Evolutionary conservation across 1,140 invertebrate species (phyloP).

Genomic region (Propsilocerus akamusi): DNA sequence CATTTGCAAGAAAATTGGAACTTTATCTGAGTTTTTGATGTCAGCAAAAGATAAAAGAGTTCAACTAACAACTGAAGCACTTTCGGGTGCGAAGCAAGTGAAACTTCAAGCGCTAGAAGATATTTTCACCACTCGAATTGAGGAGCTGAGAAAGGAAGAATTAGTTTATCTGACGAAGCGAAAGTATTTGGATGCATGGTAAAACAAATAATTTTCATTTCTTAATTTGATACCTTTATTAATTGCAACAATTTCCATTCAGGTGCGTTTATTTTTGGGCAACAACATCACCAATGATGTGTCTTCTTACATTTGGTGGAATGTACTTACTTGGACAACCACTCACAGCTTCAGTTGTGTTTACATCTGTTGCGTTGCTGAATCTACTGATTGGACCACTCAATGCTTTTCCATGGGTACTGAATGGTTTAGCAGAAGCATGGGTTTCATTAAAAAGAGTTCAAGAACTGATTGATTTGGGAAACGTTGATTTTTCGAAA

Average conservation of each 20-base stretch:
- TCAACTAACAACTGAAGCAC: constrained; percentile 70
- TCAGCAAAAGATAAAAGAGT: constrained; percentile 77
- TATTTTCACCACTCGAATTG: constrained; percentile 54
- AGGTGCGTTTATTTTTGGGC: constrained; percentile 99
- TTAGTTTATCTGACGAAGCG: constrained; percentile 58
- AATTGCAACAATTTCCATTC: no score
- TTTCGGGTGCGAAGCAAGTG: constrained; percentile 71
- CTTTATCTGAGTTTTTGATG: constrained; percentile 79
- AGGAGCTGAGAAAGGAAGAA: constrained; percentile 48
- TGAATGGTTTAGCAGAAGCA: constrained; percentile 90
- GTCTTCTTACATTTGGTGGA: constrained; percentile 76
- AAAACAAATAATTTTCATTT: no score
- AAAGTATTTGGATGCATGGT: constrained; percentile 97
- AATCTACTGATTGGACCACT: constrained; percentile 92
- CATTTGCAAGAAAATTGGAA: constrained; percentile 78
- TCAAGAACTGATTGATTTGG: constrained; percentile 51
- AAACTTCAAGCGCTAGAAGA: constrained; percentile 91
- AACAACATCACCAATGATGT: constrained; percentile 90
- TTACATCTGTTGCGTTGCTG: constrained; percentile 85
- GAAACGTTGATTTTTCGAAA: constrained; percentile 21
- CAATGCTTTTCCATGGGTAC: constrained; percentile 96
- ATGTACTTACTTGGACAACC: constrained; percentile 73
- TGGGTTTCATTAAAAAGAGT: constrained; percentile 77
- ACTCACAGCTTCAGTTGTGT: constrained; percentile 67
- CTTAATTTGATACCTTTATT: no score